These are phyloP conservation scores for Phengaris arion DNA, from an alignment of 2,888 invertebrate genomes.

Conservation along the genomic window DNA sequence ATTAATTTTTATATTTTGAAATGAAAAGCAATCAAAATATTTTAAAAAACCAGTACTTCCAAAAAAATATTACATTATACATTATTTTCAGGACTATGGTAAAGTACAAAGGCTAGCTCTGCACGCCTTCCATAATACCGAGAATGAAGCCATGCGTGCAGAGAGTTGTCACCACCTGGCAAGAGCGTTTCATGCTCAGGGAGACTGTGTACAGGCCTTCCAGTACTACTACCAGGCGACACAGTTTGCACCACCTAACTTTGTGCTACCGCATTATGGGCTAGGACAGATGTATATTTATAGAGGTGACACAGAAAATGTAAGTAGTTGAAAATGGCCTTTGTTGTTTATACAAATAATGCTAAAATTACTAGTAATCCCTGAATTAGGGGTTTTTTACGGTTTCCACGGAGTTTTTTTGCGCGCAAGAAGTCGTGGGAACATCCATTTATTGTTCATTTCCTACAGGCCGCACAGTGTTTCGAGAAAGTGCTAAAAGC, in stretches of 20 bases:
- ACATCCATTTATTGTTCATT: background rate
- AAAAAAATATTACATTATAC: no score
- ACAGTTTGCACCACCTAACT: conserved; percentile 96
- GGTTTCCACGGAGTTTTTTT: no score
- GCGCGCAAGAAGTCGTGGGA: no score
- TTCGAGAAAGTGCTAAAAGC: conserved; percentile 99
- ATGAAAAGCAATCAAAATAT: no score
- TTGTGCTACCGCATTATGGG: conserved; percentile 98
- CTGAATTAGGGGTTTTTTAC: no score
- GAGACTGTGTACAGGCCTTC: conserved; percentile 98
- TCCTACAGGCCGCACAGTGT: conserved; percentile 92
- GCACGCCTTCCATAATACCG: conserved; percentile 98
- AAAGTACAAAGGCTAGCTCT: conserved; percentile 97
- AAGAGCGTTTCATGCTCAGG: conserved; percentile 96
- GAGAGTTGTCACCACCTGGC: conserved; percentile 99
- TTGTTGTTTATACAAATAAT: background rate
- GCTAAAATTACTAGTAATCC: no score
- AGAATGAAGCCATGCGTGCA: conserved; percentile 99
- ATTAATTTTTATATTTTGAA: no score
- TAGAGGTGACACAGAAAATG: conserved; percentile 95
- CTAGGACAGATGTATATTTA: conserved; percentile 99
- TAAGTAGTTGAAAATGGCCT: conserved; percentile 66
- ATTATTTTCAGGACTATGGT: conserved; percentile 85
- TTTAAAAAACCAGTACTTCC: no score
- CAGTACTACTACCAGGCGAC: conserved; percentile 99